Evolutionary conservation across 2,797 vertebrate genomes (phyloP).

Genomic region (Etheostoma perlongum): DNA sequence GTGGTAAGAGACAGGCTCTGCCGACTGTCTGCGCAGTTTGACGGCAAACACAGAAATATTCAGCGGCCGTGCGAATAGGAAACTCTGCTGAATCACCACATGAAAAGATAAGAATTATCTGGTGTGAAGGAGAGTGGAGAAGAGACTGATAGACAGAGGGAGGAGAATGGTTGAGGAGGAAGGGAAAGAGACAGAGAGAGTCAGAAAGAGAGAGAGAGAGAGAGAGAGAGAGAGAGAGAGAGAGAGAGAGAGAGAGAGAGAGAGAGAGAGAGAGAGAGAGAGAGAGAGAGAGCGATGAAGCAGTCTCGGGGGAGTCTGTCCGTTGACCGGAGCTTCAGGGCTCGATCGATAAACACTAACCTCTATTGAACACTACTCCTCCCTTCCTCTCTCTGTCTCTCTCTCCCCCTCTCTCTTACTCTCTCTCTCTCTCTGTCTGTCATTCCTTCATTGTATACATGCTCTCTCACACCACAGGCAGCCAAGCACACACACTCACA

Average conservation of each 20-base stretch:
- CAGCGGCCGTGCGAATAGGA: constrained; percentile 74
- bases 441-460: constrained; percentile 73
- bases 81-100: constrained; percentile 68
- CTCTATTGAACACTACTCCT: constrained; percentile 86
- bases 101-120: constrained; percentile 66
- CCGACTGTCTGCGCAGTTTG: constrained; percentile 67
- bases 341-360: constrained; percentile 89
- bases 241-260: constrained; percentile 40
- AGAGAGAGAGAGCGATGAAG: constrained; percentile 70
- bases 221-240: constrained; percentile 55
- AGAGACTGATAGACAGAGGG: constrained; percentile 31
- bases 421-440: constrained; percentile 51
- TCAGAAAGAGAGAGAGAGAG: constrained; percentile 53
- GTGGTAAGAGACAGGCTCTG: constrained; percentile 70
- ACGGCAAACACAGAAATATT: constrained; percentile 82
- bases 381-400: constrained; percentile 55
- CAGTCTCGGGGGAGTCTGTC: constrained; percentile 84
- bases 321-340: constrained; percentile 86
- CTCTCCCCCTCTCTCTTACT: constrained; percentile 8
- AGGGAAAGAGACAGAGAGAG: constrained; percentile 58
- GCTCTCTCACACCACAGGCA: constrained; percentile 71
- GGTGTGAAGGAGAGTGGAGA: constrained; percentile 47
- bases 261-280: constrained; percentile 53
- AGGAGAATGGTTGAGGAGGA: constrained; percentile 44
- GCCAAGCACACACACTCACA: constrained; percentile 24